A percentile compares a stretch with the other conserved stretches of the same genome.
Conservation (phyloP, 2,888 invertebrate genomes). For the Cinara cedri region DNA sequence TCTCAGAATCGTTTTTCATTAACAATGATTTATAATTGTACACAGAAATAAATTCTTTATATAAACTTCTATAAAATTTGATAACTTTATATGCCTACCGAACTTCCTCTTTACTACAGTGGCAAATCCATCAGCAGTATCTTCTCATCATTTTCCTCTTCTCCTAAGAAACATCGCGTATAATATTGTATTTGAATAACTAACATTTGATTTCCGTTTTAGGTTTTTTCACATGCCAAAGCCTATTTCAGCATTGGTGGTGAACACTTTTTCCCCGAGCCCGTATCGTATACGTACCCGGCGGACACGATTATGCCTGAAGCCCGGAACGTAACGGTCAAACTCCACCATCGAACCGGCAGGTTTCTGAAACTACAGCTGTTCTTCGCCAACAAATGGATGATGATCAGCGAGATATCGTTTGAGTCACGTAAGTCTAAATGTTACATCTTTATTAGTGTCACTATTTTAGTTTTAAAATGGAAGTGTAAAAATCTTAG, state of each 20-base stretch:
- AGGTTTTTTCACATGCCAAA: constrained; percentile 80
- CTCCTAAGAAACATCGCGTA: background rate
- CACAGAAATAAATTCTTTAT: no score
- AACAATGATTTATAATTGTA: no score
- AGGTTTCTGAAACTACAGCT: constrained; percentile 77
- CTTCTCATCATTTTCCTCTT: no score
- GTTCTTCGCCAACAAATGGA: constrained; percentile 81
- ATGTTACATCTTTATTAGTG: no score
- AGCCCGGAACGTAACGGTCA: constrained; percentile 81
- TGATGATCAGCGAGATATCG: constrained; percentile 83
- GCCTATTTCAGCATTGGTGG: constrained; percentile 79
- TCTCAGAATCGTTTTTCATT: no score
- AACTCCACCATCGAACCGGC: constrained; percentile 77
- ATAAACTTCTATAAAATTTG: no score
- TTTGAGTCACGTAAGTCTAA: constrained; percentile 75
- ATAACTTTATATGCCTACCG: no score
- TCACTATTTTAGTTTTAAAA: no score
- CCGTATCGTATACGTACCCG: constrained; percentile 78
- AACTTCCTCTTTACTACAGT: no score
- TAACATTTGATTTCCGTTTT: background rate
- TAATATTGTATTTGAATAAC: background rate
- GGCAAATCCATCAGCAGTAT: no score
- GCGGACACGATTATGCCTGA: constrained; percentile 77
- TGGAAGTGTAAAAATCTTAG: no score
- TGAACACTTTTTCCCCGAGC: constrained; percentile 73